A percentile compares a stretch with the other conserved stretches of the same genome.
phyloP scores from a whole-genome alignment of 2,888 invertebrate genomes.

The Dasysyrphus tricinctus region DNA sequence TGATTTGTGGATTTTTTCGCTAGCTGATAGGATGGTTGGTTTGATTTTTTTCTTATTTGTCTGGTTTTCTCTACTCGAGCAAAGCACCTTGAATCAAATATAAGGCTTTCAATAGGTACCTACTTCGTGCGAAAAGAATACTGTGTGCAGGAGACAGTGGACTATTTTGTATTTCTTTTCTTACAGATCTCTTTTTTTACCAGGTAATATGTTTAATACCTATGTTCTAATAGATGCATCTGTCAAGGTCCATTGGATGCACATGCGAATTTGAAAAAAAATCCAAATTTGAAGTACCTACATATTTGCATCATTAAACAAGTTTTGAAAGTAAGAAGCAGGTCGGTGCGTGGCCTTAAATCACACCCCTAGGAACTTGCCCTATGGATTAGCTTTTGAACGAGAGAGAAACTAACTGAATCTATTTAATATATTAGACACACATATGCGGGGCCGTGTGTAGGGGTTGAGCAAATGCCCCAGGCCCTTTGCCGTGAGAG shows the following conservation, averaged over 20 bases:
- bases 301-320: not conserved
- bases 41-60: conserved; percentile 37
- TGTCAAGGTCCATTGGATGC: not conserved
- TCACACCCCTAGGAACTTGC: too few species aligned
- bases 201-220: not conserved
- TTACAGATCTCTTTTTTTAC: not conserved
- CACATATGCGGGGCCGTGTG: too few species aligned
- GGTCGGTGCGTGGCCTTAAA: too few species aligned
- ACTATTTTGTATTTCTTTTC: conserved; percentile 1
- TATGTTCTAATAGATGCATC: not conserved
- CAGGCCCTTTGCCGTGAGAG: too few species aligned
- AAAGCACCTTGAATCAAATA: conserved; percentile 50
- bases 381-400: too few species aligned
- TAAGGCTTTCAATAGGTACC: conserved; percentile 35
- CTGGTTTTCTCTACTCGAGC: conserved; percentile 15
- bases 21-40: conserved; percentile 21
- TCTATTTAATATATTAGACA: too few species aligned
- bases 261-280: not conserved
- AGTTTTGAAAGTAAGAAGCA: not conserved
- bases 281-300: too few species aligned
- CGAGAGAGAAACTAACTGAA: too few species aligned
- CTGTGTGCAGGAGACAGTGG: conserved; percentile 18
- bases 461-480: too few species aligned
- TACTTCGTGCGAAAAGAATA: not conserved
- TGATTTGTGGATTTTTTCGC: conserved; percentile 26